Base-by-base conservation (phyloP, 1,140 invertebrate genomes). In the Drosophila littoralis region DNA sequence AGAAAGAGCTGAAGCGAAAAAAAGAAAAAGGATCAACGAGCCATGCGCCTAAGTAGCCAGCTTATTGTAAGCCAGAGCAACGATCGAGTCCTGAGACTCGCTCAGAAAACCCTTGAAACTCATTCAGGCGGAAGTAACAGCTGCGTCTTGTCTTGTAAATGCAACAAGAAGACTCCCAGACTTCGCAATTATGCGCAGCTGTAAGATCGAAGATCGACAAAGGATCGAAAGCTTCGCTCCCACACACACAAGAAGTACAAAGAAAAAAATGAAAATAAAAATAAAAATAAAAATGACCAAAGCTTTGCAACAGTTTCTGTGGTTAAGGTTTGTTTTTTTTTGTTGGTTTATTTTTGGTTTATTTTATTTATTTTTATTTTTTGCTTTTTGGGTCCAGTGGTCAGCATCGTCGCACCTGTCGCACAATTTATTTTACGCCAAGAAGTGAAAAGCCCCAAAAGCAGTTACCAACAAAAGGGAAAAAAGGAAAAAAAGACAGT, bases 401-500 rank as follows among this genome's bases (percentile, higher is more conserved):
- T 79, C 77, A 79, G 75, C 74, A 68, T 79, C 71, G 84, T 88
- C 84, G 84, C 83, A 88, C 83, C 83, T 88, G 83, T 88, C 83
- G 83, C 83, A 88, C 84, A 88, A 88, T 88, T 88, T 88, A 88
- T 88, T 88, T 88, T 88, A 76, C 84, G 84, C 80, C 83, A 72
- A 70, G 73, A 84, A 70, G 74, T 79, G 60, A 84, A 81, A 83
- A 85, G 83, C 77, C 64, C 81, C 72, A 79, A 83, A 81, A 65
- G 68, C 68, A 17, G 17, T 17, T 1, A 17, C 17, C 17, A 17
- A 1, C 65, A 85, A 88, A 64, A 63, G 46, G 73, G 57, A 67
- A 81, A 85, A 84, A 77, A 63, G 43, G 22, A 59, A 75, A 60
- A 55, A 69, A 59, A 88, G 74, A 82, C 83, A 88, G 83, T 88